Evolutionary conservation across 2,888 invertebrate species (phyloP), one percentile per base, ranked within the genome.

Genomic region (Eristalis intricaria): DNA sequence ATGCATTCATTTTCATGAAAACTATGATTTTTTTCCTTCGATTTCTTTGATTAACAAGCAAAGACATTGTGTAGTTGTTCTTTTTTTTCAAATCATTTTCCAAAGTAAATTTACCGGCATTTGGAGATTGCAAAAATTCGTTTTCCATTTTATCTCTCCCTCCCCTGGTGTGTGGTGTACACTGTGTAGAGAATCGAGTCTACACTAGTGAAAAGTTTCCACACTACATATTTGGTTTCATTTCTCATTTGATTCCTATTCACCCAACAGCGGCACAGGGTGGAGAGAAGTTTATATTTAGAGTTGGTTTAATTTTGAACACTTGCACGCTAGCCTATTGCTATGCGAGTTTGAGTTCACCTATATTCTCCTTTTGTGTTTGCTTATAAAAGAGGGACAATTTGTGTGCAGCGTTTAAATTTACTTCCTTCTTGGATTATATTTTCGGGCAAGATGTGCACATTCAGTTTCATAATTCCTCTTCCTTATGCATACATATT

Each of bases 221-320:
- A 58, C 22, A 50, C 50, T 50, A 50, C 50, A 50, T 50, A 38
- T 75, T 40, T 15, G 22, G 70, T 80, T 84, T 76, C 84, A 76
- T 84, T 80, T 84, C 38, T 61, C 80, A 80, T 75, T 22, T 11
- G 10, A 76, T 80, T 84, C 75, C 84, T 0, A 11, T 8, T 63
- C 4, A 29, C 29, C 13, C 26, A 22, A 22, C 26, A 8, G 2
- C n/a, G n/a, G n/a, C 74, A 80, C 80, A 80, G 84, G 80, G 80
- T 80, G 50, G 10, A 63, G 4, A 10, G 60, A 26, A 60, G 68
- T 50, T 68, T 80, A 73, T 80, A 56, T 74, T 73, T 79, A 79
- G 79, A 71, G 13, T 78, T 35, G 23, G 23, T 60, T 60, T 50
- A 50, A 50, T 50, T 50, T 50, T 50, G 50, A 50, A 50, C 50